Evolutionary conservation across 1,140 invertebrate genomes (phyloP), one percentile per base, ranked within the genome.

Genomic region (Plutomurus gul): DNA sequence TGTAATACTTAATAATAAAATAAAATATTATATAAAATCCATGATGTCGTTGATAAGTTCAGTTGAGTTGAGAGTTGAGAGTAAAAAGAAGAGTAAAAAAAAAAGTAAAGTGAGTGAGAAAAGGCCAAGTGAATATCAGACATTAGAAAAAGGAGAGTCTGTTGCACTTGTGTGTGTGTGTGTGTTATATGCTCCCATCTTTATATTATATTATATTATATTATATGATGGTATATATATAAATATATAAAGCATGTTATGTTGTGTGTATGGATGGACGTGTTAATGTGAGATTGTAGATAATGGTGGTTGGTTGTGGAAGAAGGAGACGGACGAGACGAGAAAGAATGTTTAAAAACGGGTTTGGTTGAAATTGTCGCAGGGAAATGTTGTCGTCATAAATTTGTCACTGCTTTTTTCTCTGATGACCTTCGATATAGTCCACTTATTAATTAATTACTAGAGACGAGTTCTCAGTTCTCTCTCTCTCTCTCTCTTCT

Each of bases 361-460:
- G 56, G 56, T 65, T 65, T 65, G 56, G 27, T 65, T 65, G 22
- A 27, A 65, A 65, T 65, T 65, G 56, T 65, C 56, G 56, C 56
- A 65, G 56, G 56, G 56, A 65, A 65, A 65, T 65, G 56, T 65
- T 65, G 56, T 65, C 56, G 56, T 65, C 56, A 65, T 65, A 65
- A 65, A 65, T 65, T 65, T 65, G 56, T 65, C 56, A 65, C 56
- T 65, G 56, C 56, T 65, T 65, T 65, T 65, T 65, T 65, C 27
- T 65, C 3, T 18, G 56, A 65, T 65, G 56, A 65, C 56, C 56
- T 65, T 65, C 56, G 56, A 65, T 65, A 65, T 65, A 65, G 56
- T 65, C 56, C 56, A 65, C 56, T 65, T 65, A 65, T 65, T 65
- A 65, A 65, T 65, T 65, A 65, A 65, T 65, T 65, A 65, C 56